Percentiles rank a stretch among this genome's conserved stretches.
These are phyloP conservation scores for Solen grandis DNA, from an alignment of 1,140 invertebrate genomes.

Conservation along the genomic window DNA sequence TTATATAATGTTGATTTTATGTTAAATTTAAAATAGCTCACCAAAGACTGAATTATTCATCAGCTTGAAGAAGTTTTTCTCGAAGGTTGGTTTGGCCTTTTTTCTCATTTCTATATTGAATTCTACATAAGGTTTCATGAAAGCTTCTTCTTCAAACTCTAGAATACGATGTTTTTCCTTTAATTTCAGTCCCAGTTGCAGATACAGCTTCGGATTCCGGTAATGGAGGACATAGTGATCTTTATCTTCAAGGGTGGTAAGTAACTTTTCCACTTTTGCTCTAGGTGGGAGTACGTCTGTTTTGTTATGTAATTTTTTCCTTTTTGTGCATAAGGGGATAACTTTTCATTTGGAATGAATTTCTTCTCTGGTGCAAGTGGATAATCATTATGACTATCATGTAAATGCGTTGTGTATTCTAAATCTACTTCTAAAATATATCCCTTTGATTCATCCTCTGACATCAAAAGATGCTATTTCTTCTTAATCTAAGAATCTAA, in stretches of 20 bases:
- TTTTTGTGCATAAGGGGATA: constrained; percentile 49
- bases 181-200: constrained; percentile 56
- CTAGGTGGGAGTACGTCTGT: too few species aligned
- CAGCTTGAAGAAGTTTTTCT: too few species aligned
- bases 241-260: constrained; percentile 55
- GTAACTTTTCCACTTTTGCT: too few species aligned
- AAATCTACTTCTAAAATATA: constrained; percentile 83
- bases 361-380: constrained; percentile 80
- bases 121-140: constrained; percentile 59
- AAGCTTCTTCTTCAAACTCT: constrained; percentile 54
- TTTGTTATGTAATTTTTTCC: constrained; percentile 46
- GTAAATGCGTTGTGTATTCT: constrained; percentile 79
- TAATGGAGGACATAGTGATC: constrained; percentile 46
- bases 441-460: constrained; percentile 79
- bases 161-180: constrained; percentile 57
- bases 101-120: too few species aligned
- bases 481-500: constrained; percentile 61
- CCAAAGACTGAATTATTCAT: constrained; percentile 33
- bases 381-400: constrained; percentile 83
- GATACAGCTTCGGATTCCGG: constrained; percentile 50
- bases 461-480: constrained; percentile 75
- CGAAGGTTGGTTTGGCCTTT: too few species aligned
- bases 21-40: not conserved
- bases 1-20: not conserved
- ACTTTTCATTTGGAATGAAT: constrained; percentile 44